Evolutionary conservation across 1,140 invertebrate genomes (phyloP).

Genomic region (Drosophila fuyamai): DNA sequence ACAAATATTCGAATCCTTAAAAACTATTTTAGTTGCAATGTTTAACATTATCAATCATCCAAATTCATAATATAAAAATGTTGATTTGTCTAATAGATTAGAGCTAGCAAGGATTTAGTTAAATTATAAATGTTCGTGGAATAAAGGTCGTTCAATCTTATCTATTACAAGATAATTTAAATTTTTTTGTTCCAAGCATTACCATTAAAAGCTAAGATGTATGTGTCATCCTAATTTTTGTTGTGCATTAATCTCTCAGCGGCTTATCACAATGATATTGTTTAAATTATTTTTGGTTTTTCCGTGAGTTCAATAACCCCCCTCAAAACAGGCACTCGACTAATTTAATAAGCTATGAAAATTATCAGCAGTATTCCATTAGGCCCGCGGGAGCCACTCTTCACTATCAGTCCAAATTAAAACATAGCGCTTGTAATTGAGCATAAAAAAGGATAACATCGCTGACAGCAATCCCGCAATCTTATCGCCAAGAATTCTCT

Average conservation of each 20-base stretch:
- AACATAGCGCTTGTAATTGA: conserved; percentile 80
- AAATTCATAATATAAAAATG: no score
- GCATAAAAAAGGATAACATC: conserved; percentile 69
- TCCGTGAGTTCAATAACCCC: conserved; percentile 69
- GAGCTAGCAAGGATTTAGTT: no score
- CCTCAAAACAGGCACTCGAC: conserved; percentile 16
- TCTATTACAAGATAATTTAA: no score
- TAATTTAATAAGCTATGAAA: conserved; percentile 68
- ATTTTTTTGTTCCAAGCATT: no score
- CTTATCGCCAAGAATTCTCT: conserved; percentile 36
- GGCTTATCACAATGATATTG: conserved; percentile 61
- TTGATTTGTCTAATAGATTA: no score
- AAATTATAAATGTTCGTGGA: no score
- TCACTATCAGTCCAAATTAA: conserved; percentile 70
- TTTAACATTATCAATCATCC: no score
- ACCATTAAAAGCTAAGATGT: no score
- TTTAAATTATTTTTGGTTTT: conserved; percentile 28
- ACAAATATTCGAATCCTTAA: background rate
- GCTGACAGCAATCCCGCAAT: conserved; percentile 43
- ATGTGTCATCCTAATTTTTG: no score
- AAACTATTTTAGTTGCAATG: no score
- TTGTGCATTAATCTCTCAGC: background rate
- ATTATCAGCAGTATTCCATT: conserved; percentile 61
- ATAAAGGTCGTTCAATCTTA: no score
- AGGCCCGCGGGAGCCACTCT: conserved; percentile 36